A percentile compares a stretch with the other conserved stretches of the same genome.
Evolutionary conservation across 2,797 vertebrate species (phyloP).

Genomic region (Sparidentex hasta): DNA sequence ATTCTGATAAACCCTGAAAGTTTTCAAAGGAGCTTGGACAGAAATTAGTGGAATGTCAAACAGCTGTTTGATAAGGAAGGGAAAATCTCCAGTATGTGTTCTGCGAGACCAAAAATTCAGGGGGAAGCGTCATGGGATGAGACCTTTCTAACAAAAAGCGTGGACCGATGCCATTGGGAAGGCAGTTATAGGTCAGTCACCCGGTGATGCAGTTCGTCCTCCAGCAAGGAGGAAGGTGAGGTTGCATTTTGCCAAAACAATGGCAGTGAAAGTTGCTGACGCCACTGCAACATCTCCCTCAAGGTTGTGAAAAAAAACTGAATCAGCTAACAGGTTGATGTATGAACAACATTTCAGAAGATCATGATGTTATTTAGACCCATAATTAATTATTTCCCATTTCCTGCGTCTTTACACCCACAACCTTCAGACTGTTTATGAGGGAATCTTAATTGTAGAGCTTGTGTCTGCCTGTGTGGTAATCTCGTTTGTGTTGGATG

Average conservation of each 20-base stretch:
- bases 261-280: constrained; percentile 37
- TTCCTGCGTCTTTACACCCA: constrained; percentile 18
- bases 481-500: constrained; percentile 44
- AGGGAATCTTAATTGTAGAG: constrained; percentile 4
- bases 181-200: constrained; percentile 57
- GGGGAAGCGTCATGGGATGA: constrained; percentile 45
- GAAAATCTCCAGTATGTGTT: constrained; percentile 36
- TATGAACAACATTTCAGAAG: constrained; percentile 21
- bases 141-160: constrained; percentile 62
- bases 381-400: constrained; percentile 24
- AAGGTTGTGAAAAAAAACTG: constrained; percentile 18
- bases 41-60: constrained; percentile 73
- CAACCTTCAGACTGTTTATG: constrained; percentile 23
- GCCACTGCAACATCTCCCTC: constrained; percentile 3
- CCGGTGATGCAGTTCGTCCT: constrained; percentile 47
- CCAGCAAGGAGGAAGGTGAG: constrained; percentile 35
- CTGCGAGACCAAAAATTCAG: constrained; percentile 36
- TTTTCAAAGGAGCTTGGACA: constrained; percentile 63
- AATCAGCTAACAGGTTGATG: constrained; percentile 29
- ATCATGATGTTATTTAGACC: constrained; percentile 23
- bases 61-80: constrained; percentile 62
- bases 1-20: constrained; percentile 62
- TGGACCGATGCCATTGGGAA: constrained; percentile 53
- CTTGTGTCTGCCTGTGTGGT: constrained; percentile 29
- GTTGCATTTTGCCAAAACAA: constrained; percentile 46